These are phyloP conservation scores for Hippoglossus stenolepis DNA, from an alignment of 2,113 vertebrate species.

Conservation along the genomic window DNA sequence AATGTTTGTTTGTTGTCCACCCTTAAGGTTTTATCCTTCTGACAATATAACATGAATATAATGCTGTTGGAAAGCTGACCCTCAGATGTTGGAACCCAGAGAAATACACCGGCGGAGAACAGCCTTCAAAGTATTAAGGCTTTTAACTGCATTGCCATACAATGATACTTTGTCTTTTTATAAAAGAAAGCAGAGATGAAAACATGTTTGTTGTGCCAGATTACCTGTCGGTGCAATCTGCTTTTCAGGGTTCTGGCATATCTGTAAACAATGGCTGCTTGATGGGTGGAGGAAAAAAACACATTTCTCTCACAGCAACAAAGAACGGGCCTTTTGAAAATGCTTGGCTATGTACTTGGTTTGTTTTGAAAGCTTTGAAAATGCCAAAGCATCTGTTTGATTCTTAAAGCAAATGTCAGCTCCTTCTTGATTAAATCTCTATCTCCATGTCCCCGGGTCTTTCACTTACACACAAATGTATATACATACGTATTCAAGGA, in stretches of 20 bases:
- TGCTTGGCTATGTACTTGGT: background rate
- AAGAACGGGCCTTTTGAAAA: background rate
- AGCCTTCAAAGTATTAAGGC: background rate
- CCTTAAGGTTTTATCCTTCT: conserved; percentile 2
- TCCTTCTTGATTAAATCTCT: background rate
- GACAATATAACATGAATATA: background rate
- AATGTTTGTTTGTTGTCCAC: background rate
- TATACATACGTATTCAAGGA: background rate
- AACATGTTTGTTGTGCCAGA: background rate
- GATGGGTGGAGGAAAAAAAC: background rate
- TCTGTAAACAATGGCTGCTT: background rate
- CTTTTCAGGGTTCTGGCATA: background rate
- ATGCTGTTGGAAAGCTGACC: background rate
- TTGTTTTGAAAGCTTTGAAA: background rate
- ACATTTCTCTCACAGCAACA: background rate
- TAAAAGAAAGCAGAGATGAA: background rate
- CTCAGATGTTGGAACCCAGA: background rate
- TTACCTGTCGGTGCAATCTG: background rate
- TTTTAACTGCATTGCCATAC: conserved; percentile 1
- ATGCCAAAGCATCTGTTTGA: background rate
- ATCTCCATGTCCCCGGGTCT: background rate
- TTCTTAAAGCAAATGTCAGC: conserved; percentile 11
- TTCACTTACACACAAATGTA: background rate
- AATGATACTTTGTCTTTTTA: background rate
- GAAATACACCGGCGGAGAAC: background rate